phyloP scores from a whole-genome alignment of 2,888 invertebrate species.

The Pilophorus perplexus region DNA sequence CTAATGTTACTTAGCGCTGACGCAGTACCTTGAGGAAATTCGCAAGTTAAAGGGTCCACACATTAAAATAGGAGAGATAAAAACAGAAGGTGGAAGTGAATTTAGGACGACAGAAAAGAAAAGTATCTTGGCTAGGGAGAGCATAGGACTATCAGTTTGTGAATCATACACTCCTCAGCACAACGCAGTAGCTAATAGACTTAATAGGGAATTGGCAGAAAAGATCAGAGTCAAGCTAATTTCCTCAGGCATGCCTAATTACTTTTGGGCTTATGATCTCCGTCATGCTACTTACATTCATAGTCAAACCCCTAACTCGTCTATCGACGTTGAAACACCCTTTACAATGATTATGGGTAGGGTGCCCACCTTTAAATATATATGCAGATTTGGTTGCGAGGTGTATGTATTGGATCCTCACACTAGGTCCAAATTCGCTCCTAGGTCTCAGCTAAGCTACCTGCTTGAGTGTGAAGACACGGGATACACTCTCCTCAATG shows the following conservation, averaged over 20 bases:
- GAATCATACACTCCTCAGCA: background rate
- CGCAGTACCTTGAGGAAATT: background rate
- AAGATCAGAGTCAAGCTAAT: background rate
- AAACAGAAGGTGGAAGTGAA: background rate
- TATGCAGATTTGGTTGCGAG: no score
- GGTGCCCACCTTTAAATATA: background rate
- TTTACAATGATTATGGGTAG: background rate
- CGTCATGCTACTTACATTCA: background rate
- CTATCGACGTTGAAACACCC: background rate
- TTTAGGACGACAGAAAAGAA: background rate
- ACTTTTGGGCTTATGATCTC: background rate
- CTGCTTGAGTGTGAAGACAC: background rate
- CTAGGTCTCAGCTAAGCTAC: no score
- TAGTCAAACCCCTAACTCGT: background rate
- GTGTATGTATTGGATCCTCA: background rate
- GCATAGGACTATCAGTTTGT: background rate
- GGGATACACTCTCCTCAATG: background rate
- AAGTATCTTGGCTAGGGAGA: background rate
- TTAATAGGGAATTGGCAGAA: background rate
- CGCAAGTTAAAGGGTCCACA: background rate
- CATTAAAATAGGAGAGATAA: background rate
- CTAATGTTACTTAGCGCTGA: background rate
- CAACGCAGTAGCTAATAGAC: background rate
- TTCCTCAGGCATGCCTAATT: background rate
- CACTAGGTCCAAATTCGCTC: background rate